Evolutionary conservation across 1,140 invertebrate genomes (phyloP).

Genomic region (Ceratitis capitata): DNA sequence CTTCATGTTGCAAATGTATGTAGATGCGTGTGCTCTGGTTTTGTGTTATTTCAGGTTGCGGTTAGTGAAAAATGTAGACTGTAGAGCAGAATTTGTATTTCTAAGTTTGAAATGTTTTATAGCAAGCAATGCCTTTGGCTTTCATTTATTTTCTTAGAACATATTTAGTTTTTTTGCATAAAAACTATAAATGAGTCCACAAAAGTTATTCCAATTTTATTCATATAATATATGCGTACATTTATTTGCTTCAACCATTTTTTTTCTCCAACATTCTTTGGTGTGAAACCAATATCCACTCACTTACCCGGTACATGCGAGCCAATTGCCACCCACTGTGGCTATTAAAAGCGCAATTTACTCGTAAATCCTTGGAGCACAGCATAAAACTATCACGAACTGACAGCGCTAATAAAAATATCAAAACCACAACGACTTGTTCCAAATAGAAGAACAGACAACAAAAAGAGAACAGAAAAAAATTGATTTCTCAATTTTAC

Average conservation of each 20-base stretch:
- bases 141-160: too few species aligned
- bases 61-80: slow-evolving; percentile 1
- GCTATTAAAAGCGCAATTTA: not conserved
- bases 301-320: too few species aligned
- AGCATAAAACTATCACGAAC: slow-evolving; percentile 14
- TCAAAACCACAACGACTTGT: not conserved
- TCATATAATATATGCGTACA: too few species aligned
- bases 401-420: slow-evolving; percentile 20
- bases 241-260: too few species aligned
- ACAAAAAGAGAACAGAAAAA: too few species aligned
- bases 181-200: too few species aligned
- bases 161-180: too few species aligned
- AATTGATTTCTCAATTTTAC: slow-evolving; percentile 19
- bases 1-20: not conserved
- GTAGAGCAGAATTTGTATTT: not conserved
- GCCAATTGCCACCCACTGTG: not conserved
- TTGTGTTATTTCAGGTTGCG: not conserved
- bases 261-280: too few species aligned
- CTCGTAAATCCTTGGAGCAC: not conserved
- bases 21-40: not conserved
- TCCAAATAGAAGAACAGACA: not conserved
- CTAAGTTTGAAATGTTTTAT: not conserved
- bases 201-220: too few species aligned
- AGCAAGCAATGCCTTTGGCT: too few species aligned
- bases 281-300: too few species aligned